Percentiles rank a stretch among this genome's conserved stretches.
These are phyloP conservation scores for Taphrorychus bicolor DNA, from an alignment of 2,888 invertebrate species.

Conservation along the genomic window DNA sequence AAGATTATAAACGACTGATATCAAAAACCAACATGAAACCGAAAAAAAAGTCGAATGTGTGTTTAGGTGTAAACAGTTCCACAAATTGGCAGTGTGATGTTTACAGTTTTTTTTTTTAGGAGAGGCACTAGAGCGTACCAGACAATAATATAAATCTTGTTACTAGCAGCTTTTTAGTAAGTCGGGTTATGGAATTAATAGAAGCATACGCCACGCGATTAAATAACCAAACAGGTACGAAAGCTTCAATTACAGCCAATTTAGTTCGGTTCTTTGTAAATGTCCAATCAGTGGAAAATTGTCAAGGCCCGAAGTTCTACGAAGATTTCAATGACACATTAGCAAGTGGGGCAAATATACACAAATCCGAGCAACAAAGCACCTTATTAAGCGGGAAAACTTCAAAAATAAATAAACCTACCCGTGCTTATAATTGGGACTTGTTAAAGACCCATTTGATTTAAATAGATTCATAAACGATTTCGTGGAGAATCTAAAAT, in stretches of 20 bases:
- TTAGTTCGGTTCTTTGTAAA: conserved; percentile 20
- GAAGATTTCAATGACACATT: conserved; percentile 4
- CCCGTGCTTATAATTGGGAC: conserved; percentile 73
- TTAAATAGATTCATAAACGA: conserved; percentile 74
- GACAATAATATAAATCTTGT: conserved; percentile 17
- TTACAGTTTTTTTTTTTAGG: conserved; percentile 18
- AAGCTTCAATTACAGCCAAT: conserved; percentile 15
- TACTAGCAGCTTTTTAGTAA: background rate
- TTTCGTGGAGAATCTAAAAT: conserved; percentile 72
- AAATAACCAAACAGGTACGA: conserved; percentile 3
- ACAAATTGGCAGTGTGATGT: conserved; percentile 9
- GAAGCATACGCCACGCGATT: conserved; percentile 8
- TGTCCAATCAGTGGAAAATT: conserved; percentile 29
- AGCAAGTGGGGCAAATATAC: background rate
- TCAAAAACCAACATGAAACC: conserved; percentile 11
- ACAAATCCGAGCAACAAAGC: background rate
- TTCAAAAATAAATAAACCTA: conserved; percentile 62
- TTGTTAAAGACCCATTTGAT: conserved; percentile 67
- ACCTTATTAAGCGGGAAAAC: conserved; percentile 9
- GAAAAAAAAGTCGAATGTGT: conserved; percentile 3
- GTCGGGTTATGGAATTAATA: background rate
- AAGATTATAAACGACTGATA: conserved; percentile 11
- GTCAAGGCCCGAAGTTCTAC: conserved; percentile 21
- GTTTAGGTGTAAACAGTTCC: background rate
- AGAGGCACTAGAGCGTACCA: conserved; percentile 24